Evolutionary conservation across 2,113 vertebrate species (phyloP), one percentile per base, ranked within the genome.

Genomic region (Prietella phreatophila): DNA sequence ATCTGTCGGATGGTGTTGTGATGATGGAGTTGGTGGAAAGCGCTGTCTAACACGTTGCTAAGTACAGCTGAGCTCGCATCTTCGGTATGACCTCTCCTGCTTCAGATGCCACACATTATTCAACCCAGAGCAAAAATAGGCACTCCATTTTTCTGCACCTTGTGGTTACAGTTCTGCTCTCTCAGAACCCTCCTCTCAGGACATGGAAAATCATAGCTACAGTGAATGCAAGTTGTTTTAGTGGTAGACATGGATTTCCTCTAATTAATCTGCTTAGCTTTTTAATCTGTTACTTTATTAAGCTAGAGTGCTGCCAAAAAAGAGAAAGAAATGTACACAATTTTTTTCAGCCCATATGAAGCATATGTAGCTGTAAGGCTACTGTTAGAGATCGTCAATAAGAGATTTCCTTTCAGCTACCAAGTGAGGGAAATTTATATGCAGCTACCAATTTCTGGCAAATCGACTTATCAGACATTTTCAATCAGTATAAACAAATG

Each of bases 171-270:
- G 30, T 81, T 73, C 42, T 53, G 14, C 33, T 19, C 19, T 97
- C 97, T 33, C 84, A 93, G 42, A 94, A 96, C 89, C 97, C 97
- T 58, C 94, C 96, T 2, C 93, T 97, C 39, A 97, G 97, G 63
- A 89, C 93, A 53, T 99, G 97, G 98, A 95, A 93, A 89, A 94
- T 99, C 90, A 63, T 93, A 25, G 94, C 95, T 27, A 91, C 92
- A 89, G 90, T 96, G 55, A 93, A 93, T 0, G 97, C 98, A 84
- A 96, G 97, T 96, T 93, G 85, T 82, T 30, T 27, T 50, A 27
- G 20, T 55, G 2, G 47, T 10, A 17, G 6, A 63, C 14, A 5
- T 14, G 17, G 6, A n/a, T 69, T 36, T 36, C 36, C 36, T 36
- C 36, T 36, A 36, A 36, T n/a, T 17, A 20, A 53, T n/a, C 22